Conservation (phyloP, 2,113 vertebrate species). For the Caloenas nicobarica region DNA sequence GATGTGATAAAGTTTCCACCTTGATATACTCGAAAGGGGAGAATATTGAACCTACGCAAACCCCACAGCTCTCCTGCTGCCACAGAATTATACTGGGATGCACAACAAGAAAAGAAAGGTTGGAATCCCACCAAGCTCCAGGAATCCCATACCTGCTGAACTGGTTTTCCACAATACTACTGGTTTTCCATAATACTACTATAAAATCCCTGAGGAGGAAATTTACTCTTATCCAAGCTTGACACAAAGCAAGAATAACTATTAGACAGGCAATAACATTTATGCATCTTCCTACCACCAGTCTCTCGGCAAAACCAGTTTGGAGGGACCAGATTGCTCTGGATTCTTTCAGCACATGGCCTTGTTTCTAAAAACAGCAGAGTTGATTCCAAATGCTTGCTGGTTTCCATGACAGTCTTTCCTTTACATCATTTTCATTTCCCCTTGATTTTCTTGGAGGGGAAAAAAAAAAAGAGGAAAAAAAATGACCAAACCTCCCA, state of each 20-base stretch:
- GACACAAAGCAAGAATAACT: neutral
- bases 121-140: neutral
- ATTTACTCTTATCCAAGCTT: neutral
- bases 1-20: neutral
- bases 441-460: neutral
- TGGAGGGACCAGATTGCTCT: slow-evolving; percentile 24
- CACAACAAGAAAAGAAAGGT: neutral
- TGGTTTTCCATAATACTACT: too few species aligned
- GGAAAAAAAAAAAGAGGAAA: neutral
- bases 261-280: neutral
- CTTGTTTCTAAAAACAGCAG: slow-evolving; percentile 14
- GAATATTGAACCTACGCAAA: rapidly evolving
- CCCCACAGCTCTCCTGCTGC: neutral
- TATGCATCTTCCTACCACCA: neutral
- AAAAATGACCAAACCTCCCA: neutral
- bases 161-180: neutral
- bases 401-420: slow-evolving; percentile 32
- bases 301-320: neutral
- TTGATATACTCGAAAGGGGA: rapidly evolving
- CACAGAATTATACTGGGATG: neutral
- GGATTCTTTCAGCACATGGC: neutral
- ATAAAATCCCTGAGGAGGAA: neutral
- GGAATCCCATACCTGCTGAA: neutral
- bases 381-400: neutral
- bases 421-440: neutral